Evolutionary conservation across 1,140 invertebrate species (phyloP).

Genomic region (Aphaenogaster floridana): DNA sequence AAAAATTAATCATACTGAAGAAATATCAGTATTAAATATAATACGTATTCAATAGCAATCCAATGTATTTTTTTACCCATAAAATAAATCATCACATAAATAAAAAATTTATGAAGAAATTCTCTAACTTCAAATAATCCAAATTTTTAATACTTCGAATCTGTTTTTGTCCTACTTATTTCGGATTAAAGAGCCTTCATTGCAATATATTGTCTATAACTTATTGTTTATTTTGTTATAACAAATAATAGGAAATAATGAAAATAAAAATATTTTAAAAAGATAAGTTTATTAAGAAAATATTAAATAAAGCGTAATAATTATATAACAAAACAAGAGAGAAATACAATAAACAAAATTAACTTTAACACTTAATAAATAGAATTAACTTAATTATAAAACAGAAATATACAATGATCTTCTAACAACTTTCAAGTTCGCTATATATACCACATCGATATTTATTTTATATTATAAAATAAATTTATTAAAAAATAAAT

Average conservation of each 20-base stretch:
- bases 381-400: constrained; percentile 33
- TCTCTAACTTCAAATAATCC: not conserved
- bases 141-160: not conserved
- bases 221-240: not conserved
- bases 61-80: not conserved
- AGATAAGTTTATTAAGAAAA: constrained; percentile 30
- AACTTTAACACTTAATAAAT: constrained; percentile 23
- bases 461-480: not conserved
- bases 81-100: not conserved
- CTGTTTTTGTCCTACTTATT: not conserved
- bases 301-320: constrained; percentile 32
- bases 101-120: not conserved
- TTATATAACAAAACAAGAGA: constrained; percentile 8
- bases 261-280: constrained; percentile 38
- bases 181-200: not conserved
- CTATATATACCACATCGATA: not conserved
- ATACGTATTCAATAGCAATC: not conserved
- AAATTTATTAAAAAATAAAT: constrained; percentile 8
- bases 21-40: not conserved
- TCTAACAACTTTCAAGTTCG: not conserved
- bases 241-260: constrained; percentile 42
- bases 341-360: constrained; percentile 20
- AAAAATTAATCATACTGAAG: not conserved
- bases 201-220: not conserved
- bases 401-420: not conserved